Conservation (phyloP, 2,113 vertebrate species). For the Orthochromis indermauri region DNA sequence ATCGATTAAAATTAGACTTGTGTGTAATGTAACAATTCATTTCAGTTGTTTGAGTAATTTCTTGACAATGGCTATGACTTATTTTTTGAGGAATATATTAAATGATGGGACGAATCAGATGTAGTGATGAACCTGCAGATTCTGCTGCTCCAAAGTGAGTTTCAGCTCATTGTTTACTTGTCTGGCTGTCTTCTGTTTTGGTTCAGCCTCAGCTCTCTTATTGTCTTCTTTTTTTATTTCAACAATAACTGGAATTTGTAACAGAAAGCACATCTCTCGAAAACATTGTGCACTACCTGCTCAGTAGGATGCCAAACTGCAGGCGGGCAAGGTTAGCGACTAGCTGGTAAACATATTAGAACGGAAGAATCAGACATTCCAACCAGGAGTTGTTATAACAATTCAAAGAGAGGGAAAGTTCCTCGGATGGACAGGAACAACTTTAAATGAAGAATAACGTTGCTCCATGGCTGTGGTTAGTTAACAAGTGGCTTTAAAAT, state of each 20-base stretch:
- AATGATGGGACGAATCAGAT: neutral
- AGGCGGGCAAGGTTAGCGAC: neutral
- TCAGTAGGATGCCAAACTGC: neutral
- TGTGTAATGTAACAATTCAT: neutral
- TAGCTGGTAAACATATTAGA: neutral
- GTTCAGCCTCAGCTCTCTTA: neutral
- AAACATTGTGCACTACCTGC: neutral
- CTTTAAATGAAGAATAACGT: neutral
- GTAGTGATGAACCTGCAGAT: neutral
- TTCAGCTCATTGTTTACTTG: neutral
- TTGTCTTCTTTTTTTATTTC: neutral
- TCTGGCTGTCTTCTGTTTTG: neutral
- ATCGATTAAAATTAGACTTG: neutral
- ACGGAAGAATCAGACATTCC: neutral
- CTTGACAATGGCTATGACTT: neutral
- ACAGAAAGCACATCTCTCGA: neutral
- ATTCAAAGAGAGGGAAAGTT: neutral
- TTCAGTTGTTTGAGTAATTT: neutral
- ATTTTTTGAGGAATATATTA: neutral
- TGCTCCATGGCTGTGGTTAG: neutral
- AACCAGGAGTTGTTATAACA: neutral
- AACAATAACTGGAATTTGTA: neutral
- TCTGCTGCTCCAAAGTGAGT: neutral
- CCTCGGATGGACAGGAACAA: too few species aligned
- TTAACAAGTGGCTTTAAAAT: neutral